Evolutionary conservation across 1,140 invertebrate genomes (phyloP), one percentile per base, ranked within the genome.

Genomic region (Potamilus streckersoni): DNA sequence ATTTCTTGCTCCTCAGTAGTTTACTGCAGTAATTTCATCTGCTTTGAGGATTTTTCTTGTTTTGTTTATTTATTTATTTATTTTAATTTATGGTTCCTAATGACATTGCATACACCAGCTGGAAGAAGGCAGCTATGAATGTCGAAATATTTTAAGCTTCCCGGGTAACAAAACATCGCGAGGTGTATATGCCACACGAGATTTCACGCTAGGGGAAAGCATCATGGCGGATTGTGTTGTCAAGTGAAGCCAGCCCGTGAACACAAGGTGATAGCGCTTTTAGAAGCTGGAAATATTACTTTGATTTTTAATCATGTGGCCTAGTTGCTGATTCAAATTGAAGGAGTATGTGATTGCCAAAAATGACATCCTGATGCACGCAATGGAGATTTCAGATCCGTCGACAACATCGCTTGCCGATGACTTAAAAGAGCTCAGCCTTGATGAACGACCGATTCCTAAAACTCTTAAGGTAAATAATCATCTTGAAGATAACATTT

Each of bases 151-250:
- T 49, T 49, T 49, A 49, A 49, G 4, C 38, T 49, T 49, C 38
- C 38, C 38, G 38, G 38, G 38, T 61, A 12, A 27, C 57, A n/a
- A 66, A 68, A 71, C 80, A 73, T 78, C 82, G 82, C 74, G 82
- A 79, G 73, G 69, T 73, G 76, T 73, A 74, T 69, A 65, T 74
- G 27, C 67, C 67, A 67, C 66, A 70, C 69, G 80, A 82, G 71
- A 79, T 73, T 78, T 79, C 31, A 68, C 58, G 58, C 64, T 71
- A 62, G 65, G 56, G 64, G 38, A 62, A 73, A 83, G 78, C 82
- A 83, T 83, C 80, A 79, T 80, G 82, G 80, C 79, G 60, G 75
- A 76, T 77, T 79, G 79, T 82, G 82, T 83, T 83, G 82, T 83
- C 82, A 83, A 83, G 82, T 82, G 80, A 83, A 83, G 82, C 82